These are phyloP conservation scores for Chloropsis hardwickii DNA, from an alignment of 2,113 vertebrate genomes.

Conservation along the genomic window DNA sequence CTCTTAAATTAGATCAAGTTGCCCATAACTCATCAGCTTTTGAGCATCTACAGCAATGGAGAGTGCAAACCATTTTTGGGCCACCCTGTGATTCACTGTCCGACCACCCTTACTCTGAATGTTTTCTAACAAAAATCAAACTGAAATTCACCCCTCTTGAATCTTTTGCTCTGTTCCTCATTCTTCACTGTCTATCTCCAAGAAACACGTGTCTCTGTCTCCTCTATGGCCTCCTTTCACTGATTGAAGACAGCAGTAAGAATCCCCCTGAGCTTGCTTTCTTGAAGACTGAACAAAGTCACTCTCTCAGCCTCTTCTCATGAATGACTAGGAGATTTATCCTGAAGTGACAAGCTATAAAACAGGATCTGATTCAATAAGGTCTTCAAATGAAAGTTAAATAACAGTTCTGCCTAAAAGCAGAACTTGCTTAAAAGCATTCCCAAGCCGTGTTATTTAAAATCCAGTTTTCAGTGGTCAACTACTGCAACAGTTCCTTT, in stretches of 20 bases:
- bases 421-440: background rate
- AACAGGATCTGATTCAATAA: background rate
- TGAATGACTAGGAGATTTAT: background rate
- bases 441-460: background rate
- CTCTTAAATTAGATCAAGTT: background rate
- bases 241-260: background rate
- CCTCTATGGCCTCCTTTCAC: background rate
- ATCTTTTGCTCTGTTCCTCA: background rate
- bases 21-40: background rate
- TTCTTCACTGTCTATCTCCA: background rate
- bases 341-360: background rate
- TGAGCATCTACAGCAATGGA: background rate
- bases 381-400: background rate
- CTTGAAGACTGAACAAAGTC: background rate
- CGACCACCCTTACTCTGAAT: background rate
- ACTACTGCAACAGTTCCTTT: background rate
- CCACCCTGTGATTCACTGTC: background rate
- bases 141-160: background rate
- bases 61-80: background rate
- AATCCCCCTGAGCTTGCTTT: background rate
- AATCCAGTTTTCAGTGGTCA: background rate
- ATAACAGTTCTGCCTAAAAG: background rate
- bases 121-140: background rate
- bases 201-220: accelerated
- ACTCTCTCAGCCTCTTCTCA: background rate